A percentile compares a stretch with the other conserved stretches of the same genome.
These are phyloP conservation scores for Daboia siamensis DNA, from an alignment of 2,113 vertebrate species.

Conservation along the genomic window DNA sequence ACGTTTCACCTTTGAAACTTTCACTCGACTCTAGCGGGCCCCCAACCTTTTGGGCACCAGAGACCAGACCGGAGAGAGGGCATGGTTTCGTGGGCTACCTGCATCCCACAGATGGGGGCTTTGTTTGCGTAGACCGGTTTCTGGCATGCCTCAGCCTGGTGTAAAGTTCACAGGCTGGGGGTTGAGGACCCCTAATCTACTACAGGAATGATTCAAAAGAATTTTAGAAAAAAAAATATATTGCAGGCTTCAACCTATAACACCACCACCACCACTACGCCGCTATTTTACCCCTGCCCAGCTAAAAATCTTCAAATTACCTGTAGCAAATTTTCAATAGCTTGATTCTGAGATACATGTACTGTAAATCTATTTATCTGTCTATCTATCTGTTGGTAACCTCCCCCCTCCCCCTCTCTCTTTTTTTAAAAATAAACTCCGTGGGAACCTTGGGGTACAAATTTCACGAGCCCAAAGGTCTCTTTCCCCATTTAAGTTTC, in stretches of 20 bases:
- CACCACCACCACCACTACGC: no score
- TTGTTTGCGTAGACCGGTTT: no score
- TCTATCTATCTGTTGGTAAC: background rate
- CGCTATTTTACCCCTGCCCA: no score
- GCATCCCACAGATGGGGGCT: no score
- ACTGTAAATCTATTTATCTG: background rate
- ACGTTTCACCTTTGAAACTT: background rate
- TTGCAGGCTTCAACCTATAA: background rate
- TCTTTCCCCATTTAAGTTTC: slow-evolving; percentile 4
- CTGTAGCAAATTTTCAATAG: background rate
- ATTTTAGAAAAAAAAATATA: background rate
- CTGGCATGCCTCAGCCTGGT: no score
- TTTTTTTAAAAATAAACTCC: background rate
- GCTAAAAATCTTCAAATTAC: background rate
- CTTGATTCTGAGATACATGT: background rate
- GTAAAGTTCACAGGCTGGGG: no score
- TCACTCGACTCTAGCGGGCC: background rate
- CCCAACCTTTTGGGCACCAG: no score
- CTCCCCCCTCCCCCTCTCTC: background rate
- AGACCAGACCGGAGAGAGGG: no score
- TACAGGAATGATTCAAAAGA: background rate
- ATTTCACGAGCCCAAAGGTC: slow-evolving; percentile 18
- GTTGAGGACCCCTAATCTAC: background rate
- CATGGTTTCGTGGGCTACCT: no score
- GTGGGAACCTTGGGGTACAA: background rate